These are phyloP conservation scores for Trachurus trachurus DNA, from an alignment of 2,797 vertebrate genomes.

Conservation along the genomic window DNA sequence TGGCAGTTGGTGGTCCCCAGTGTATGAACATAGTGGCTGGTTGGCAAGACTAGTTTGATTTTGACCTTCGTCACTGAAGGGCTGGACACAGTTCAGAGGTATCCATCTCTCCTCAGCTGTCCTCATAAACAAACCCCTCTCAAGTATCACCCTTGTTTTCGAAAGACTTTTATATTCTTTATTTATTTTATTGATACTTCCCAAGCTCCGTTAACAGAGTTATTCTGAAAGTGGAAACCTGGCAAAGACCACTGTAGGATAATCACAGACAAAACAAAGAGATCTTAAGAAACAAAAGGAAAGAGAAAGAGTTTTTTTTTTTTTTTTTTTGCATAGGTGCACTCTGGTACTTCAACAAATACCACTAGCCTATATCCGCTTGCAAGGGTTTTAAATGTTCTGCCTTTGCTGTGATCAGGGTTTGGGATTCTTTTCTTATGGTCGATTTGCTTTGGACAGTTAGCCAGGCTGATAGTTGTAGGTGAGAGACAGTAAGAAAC, in stretches of 20 bases:
- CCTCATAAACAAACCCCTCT: slow-evolving; percentile 58
- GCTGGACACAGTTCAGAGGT: slow-evolving; percentile 67
- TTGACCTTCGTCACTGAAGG: slow-evolving; percentile 71
- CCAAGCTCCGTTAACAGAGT: neutral
- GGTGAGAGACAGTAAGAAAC: neutral
- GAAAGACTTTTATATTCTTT: neutral
- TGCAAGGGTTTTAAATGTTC: too few relatives aligned
- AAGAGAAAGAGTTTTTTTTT: neutral
- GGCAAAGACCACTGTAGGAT: neutral
- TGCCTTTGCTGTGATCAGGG: too few relatives aligned
- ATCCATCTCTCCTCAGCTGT: slow-evolving; percentile 67
- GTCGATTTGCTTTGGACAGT: neutral
- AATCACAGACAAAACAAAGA: neutral
- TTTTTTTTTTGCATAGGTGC: too few relatives aligned
- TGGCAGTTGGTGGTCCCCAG: slow-evolving; percentile 24
- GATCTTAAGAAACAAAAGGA: neutral
- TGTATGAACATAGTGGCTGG: slow-evolving; percentile 48
- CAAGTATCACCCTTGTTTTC: slow-evolving; percentile 28
- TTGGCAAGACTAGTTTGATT: slow-evolving; percentile 37
- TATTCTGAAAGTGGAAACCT: neutral
- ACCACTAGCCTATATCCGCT: too few relatives aligned
- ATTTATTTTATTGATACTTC: slow-evolving; percentile 9
- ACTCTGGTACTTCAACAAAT: too few relatives aligned
- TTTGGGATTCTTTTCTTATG: too few relatives aligned
- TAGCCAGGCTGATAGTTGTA: too few relatives aligned